A percentile compares a stretch with the other conserved stretches of the same genome.
These are phyloP conservation scores for Ophion costatus DNA, from an alignment of 2,888 invertebrate genomes.

Conservation along the genomic window DNA sequence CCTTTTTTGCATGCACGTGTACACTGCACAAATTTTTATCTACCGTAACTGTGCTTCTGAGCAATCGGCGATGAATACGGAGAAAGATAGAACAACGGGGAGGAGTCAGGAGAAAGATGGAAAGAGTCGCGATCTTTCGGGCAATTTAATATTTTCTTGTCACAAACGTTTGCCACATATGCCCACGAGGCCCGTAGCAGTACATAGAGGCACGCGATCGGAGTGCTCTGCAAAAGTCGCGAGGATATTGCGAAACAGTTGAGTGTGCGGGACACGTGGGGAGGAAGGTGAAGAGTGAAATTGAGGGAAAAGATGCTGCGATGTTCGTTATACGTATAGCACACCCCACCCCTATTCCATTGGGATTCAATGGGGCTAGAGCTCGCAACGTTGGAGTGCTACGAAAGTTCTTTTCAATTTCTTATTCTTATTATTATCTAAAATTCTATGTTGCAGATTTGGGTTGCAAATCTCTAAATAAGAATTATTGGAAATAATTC, in stretches of 20 bases:
- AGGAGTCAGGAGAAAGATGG: background rate
- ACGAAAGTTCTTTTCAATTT: too few relatives aligned
- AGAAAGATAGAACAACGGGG: background rate
- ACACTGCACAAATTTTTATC: constrained; percentile 70
- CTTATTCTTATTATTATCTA: too few relatives aligned
- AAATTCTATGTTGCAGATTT: too few relatives aligned
- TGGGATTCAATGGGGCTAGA: background rate
- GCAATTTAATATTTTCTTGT: constrained; percentile 71
- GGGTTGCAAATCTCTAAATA: too few relatives aligned
- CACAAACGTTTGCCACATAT: constrained; percentile 46
- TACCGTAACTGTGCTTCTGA: background rate
- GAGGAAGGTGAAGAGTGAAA: constrained; percentile 28
- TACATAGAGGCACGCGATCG: too few relatives aligned
- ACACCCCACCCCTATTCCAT: constrained; percentile 8
- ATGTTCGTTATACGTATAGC: background rate
- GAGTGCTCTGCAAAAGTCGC: background rate
- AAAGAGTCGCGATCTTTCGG: constrained; percentile 49
- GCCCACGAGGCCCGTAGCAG: constrained; percentile 8
- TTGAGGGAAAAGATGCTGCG: constrained; percentile 5
- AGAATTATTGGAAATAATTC: too few relatives aligned
- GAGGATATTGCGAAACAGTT: background rate
- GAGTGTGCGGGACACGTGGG: too few relatives aligned
- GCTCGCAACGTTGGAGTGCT: too few relatives aligned
- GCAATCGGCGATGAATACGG: background rate
- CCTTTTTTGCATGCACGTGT: constrained; percentile 36